Evolutionary conservation across 2,888 invertebrate genomes (phyloP), one percentile per base, ranked within the genome.

Genomic region (Caenorhabditis wallacei): DNA sequence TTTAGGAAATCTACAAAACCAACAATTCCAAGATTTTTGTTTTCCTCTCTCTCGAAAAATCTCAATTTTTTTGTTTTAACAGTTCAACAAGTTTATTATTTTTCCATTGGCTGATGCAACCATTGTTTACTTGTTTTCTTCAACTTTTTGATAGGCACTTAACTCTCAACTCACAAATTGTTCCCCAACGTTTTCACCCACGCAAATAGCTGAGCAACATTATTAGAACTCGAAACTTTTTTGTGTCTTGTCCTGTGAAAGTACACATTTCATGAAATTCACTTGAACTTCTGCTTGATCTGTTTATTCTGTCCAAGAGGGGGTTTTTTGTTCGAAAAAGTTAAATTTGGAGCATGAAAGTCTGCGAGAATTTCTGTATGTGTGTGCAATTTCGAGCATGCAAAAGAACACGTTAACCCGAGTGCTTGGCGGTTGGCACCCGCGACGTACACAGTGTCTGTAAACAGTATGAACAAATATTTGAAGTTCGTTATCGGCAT

Each of bases 381-480:
- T 37, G 51, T 66, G 66, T 66, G 66, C 53, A 66, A 66, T 66
- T 53, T 66, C 4, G 66, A 66, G 66, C 66, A 66, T 66, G 66
- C 64, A 30, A 59, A 46, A 69, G 69, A 78, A 78, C 69, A 78
- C 63, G 78, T 56, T 43, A 53, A 70, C 30, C 54, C 8, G 26
- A 30, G 63, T 61, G 61, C 22, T 20, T 51, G 37, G 57, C 46
- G 43, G 57, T 79, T 79, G 71, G 70, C 71, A 66, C 54, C 51
- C 35, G 59, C 46, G 70, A n/a, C 43, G 70, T 64, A 57, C 80
- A 63, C 68, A 80, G 80, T 80, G 68, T 80, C 61, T 54, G 80
- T 74, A 80, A 80, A 80, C 80, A 80, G 74, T 80, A 68, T 80
- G 74, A 59, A 30, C 74, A 80, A 80, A 80, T 80, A 80, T 80